Evolutionary conservation across 1,140 invertebrate genomes (phyloP), one percentile per base, ranked within the genome.

Genomic region (Drosophila pseudoananassae): DNA sequence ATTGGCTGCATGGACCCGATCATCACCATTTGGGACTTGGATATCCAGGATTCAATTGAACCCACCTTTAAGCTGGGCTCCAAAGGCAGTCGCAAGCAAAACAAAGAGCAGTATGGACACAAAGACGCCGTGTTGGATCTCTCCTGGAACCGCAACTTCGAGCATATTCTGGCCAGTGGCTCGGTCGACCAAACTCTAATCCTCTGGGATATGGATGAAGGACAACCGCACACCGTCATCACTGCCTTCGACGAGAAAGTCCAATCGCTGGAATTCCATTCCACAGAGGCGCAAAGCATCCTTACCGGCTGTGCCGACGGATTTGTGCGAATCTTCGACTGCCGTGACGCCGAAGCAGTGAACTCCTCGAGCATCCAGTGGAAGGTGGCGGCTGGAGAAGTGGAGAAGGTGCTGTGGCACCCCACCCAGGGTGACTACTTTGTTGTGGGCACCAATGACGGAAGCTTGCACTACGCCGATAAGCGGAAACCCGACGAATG

Each of bases 11-110:
- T 99, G 97, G 95, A 95, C 68, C 95, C 98, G 1, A 94, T 97
- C 45, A 98, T 99, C 61, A 95, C 97, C 69, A 94, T 99, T 9
- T 99, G 98, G 98, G 98, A 99, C 92, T 92, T 99, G 29, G 98
- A 99, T 93, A 94, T 99, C 53, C 95, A 98, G 53, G 96, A 99
- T 89, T 95, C 95, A 68, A 92, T 99, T 17, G 97, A 98, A 91
- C 97, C 98, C 36, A 95, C 95, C 0, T 96, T 96, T 78, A 95
- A 94, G 77, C 92, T 99, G 14, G 97, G 97, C 4, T 93, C 94
- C 50, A 96, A 96, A 76, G 94, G 94, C n/a, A 97, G 93, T 90
- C 96, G 95, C 89, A 97, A 96, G 91, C 93, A 94, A 81, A 93
- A 94, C 71, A 93, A 92, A 25, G 93, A 94, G 77, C 91, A 93